Percentiles rank a stretch among this genome's conserved stretches.
phyloP scores from a whole-genome alignment of 2,888 invertebrate species.

The Drosophila suboccidentalis region DNA sequence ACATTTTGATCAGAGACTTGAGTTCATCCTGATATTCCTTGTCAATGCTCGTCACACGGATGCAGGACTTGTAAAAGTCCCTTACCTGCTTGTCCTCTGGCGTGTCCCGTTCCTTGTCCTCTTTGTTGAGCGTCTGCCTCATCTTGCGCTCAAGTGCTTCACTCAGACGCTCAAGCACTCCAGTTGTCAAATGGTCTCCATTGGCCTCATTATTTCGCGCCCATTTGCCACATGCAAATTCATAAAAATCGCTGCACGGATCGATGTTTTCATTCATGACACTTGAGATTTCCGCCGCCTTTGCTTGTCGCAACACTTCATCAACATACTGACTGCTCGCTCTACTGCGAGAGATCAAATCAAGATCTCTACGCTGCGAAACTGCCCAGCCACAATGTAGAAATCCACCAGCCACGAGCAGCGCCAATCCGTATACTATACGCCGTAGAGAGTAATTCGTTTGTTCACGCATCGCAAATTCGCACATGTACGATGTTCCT shows the following conservation, averaged over 20 bases:
- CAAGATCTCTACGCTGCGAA: not conserved
- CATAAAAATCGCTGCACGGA: constrained; percentile 82
- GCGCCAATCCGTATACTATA: constrained; percentile 17
- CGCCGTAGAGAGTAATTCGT: constrained; percentile 13
- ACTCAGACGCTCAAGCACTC: constrained; percentile 73
- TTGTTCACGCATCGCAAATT: constrained; percentile 5
- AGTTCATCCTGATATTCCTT: constrained; percentile 48
- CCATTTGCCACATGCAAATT: constrained; percentile 83
- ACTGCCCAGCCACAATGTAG: constrained; percentile 1
- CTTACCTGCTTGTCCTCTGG: constrained; percentile 77
- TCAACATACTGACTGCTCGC: constrained; percentile 19
- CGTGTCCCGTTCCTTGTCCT: constrained; percentile 48
- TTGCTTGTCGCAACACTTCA: constrained; percentile 58
- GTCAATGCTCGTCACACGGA: constrained; percentile 39
- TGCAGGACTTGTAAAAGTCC: constrained; percentile 81
- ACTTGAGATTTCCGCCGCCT: constrained; percentile 72
- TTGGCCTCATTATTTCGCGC: constrained; percentile 67
- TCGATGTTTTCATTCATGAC: constrained; percentile 75
- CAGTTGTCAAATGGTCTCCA: constrained; percentile 63
- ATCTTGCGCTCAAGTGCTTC: constrained; percentile 71
- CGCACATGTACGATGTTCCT: constrained; percentile 11
- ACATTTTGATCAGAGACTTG: constrained; percentile 64
- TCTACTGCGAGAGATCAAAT: constrained; percentile 16
- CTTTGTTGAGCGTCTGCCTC: constrained; percentile 46
- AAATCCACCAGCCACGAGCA: constrained; percentile 10